Percentiles rank a stretch among this genome's conserved stretches.
These are phyloP conservation scores for Luperina testacea DNA, from an alignment of 2,888 invertebrate genomes.

Conservation along the genomic window DNA sequence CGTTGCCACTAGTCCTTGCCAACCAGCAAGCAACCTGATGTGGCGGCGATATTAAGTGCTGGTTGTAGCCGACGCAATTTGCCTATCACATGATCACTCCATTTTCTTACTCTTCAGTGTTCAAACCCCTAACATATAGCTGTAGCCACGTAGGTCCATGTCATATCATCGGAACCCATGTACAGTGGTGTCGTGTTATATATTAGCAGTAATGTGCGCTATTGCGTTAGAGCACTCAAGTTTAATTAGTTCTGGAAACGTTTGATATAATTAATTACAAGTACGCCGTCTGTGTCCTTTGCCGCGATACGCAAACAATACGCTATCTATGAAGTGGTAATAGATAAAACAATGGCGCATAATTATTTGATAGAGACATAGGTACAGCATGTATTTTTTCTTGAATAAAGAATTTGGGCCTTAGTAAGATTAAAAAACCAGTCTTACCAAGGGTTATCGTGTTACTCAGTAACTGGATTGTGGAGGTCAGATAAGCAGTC, in stretches of 20 bases:
- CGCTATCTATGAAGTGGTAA: conserved; percentile 14
- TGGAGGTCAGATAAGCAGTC: neutral
- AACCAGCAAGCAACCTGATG: neutral
- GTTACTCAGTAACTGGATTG: neutral
- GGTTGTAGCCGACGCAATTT: neutral
- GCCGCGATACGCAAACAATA: conserved; percentile 31
- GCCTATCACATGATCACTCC: conserved; percentile 2
- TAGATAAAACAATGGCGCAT: conserved; percentile 15
- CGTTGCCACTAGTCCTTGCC: neutral
- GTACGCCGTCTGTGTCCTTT: conserved; percentile 19
- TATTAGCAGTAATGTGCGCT: conserved; percentile 33
- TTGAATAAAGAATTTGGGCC: conserved; percentile 2
- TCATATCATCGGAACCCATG: conserved; percentile 33
- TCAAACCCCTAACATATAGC: neutral
- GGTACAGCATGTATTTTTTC: neutral
- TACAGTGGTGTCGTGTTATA: conserved; percentile 34
- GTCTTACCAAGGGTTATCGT: neutral
- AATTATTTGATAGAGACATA: neutral
- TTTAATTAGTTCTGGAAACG: conserved; percentile 53
- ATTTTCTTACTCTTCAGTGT: conserved; percentile 21
- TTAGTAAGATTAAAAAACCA: too few relatives aligned
- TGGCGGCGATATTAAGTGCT: neutral
- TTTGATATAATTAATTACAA: conserved; percentile 52
- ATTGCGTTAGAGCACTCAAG: conserved; percentile 47
- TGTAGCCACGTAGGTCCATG: conserved; percentile 5